Evolutionary conservation across 2,797 vertebrate species (phyloP), one percentile per base, ranked within the genome.

Genomic region (Helicolenus hilgendorfi): DNA sequence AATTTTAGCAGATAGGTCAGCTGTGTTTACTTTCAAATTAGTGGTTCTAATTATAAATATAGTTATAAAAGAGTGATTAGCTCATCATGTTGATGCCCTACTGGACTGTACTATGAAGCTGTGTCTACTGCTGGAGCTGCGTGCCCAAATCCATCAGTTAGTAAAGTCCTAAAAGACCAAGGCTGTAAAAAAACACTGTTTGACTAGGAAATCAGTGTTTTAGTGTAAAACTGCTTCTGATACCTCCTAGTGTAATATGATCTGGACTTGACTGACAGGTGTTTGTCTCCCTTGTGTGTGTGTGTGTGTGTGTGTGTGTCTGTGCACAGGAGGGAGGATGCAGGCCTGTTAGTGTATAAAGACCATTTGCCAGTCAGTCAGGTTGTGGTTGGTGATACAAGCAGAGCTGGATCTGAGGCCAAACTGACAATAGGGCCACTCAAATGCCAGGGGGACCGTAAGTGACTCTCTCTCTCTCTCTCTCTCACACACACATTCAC

Each of bases 331-430:
- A 98, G 94, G 79, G 99, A 99, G 83, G 99, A 99, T 29, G 83
- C 97, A 18, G 99, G 99, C 36, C 92, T 99, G 86, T 26, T 99
- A 88, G 97, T 98, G 20, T 99, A 99, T 92, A 99, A 99, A 92
- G 98, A 99, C 72, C 99, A 99, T 84, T 91, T 99, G 45, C 99
- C 99, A 0, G 98, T 99, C 77, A 98, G 93, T 89, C 98, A 98
- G 91, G 97, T 99, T 67, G 98, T 98, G 15, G 97, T 99, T 55
- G 98, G 98, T 64, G 99, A 99, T 4, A 92, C 97, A 0, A 95
- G 97, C 86, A 97, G 99, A 38, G 93, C 97, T 27, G 98, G 98
- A 36, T 99, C 99, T 10, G 99, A 99, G 91, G 98, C 98, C 88
- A 99, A 98, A 85, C 92, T 99, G 89, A 98, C 98, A 0, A 95